Base-by-base conservation (phyloP, 2,797 vertebrate species). In the Rhynchotus rufescens region DNA sequence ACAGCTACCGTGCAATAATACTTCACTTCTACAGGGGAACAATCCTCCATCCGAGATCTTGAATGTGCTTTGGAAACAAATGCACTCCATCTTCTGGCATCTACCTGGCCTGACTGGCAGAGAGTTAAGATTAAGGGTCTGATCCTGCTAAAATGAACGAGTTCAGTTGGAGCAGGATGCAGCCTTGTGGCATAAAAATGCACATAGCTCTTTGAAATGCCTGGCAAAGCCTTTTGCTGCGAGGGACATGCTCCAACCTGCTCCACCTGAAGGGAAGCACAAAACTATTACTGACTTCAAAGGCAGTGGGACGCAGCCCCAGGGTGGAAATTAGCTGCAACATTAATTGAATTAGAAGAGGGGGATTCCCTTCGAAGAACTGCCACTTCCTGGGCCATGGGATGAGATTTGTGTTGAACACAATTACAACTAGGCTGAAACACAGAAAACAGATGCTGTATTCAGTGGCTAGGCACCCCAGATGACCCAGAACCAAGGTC, bases 281-380 rank as follows among this genome's bases (percentile, higher is more conserved):
- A 87, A 52, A 82, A 91, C 86, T 75, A 32, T 85, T 92, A 76
- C 6, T 69, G 91, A 94, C 94, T 96, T 96, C 94, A 96, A 96
- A 96, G 91, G 88, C 69, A 90, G 44, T 11, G 49, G 81, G 86
- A 85, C 86, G 81, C 62, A 45, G 94, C 93, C 92, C 56, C 77
- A 7, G 94, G 94, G 51, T 69, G 69, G 77, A 90, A 95, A 95
- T 95, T 79, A 89, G 74, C 64, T 90, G 54, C 81, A 32, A 26
- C 80, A 68, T 92, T 94, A 92, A 93, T 86, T 93, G 82, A 94
- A 94, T 93, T 93, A 93, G 78, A 76, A 92, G 67, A 90, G 47
- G 84, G 91, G 77, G 86, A 85, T 93, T 94, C 90, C 93, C 90
- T 96, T 94, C 79, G n/a, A 94, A 87, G 88, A 83, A 30, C 79